These are phyloP conservation scores for Sus cebifrons DNA, from an alignment of 2,797 vertebrate genomes.

Conservation along the genomic window DNA sequence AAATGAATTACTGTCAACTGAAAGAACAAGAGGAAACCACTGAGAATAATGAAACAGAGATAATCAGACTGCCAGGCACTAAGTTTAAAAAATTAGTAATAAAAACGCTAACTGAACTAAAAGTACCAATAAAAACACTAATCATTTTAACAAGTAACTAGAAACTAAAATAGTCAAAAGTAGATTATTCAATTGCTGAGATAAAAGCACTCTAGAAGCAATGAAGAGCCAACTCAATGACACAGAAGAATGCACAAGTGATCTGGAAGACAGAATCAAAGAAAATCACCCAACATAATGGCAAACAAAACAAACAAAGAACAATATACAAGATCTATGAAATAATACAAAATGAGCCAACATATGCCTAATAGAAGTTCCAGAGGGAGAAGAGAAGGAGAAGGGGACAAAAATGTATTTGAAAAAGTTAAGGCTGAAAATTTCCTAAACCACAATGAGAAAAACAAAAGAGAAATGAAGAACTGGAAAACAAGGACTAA, in stretches of 20 bases:
- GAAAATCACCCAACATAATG: background rate
- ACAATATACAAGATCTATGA: background rate
- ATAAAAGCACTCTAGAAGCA: background rate
- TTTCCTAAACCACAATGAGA: background rate
- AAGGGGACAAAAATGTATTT: background rate
- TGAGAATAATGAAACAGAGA: background rate
- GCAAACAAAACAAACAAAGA: background rate
- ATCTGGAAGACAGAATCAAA: background rate
- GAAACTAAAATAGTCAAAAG: background rate
- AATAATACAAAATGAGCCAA: background rate
- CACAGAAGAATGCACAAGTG: background rate
- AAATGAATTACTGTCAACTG: background rate
- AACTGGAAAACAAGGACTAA: background rate
- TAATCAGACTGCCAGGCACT: background rate
- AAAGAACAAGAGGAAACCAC: background rate
- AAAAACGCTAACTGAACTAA: background rate
- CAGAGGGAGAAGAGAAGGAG: background rate
- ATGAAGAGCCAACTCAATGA: background rate
- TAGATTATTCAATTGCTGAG: background rate
- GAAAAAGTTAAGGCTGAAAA: background rate
- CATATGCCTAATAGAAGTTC: background rate
- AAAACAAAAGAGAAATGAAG: background rate
- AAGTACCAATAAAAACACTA: background rate
- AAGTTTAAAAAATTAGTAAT: background rate
- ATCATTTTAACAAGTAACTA: background rate